Evolutionary conservation across 2,113 vertebrate species (phyloP), one percentile per base, ranked within the genome.

Genomic region (Ovibos moschatus): DNA sequence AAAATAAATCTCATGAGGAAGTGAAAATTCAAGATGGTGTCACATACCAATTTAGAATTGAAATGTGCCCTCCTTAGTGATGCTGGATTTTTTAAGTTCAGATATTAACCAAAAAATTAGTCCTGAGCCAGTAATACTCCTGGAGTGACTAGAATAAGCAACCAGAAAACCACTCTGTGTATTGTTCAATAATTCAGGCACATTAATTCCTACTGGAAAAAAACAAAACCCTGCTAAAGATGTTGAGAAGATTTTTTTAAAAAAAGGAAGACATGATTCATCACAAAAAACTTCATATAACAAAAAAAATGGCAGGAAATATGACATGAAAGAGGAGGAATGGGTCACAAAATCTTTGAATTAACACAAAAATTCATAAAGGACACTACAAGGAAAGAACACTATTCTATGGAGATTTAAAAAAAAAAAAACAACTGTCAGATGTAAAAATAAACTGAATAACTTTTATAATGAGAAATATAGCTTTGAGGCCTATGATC

Each of bases 101-200:
- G 9, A 83, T 58, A 79, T 40, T 62, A 95, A 97, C 40, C 82
- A 19, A 90, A 93, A 94, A 95, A 85, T 88, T 86, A 95, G 30
- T 40, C 28, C 36, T 47, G 30, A 81, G 11, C 36, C 87, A 23
- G n/a, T 50, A 86, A 76, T 93, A 45, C 16, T 57, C 17, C 33
- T 55, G 21, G 14, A 15, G n/a, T 89, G 16, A 90, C 30, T 79
- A 67, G 17, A 27, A 96, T 16, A 87, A 50, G 43, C 51, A 88
- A 84, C 3, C 60, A 92, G 43, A 91, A 84, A 94, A n/a, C 16
- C 11, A 76, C 2, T n/a, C 13, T 89, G 43, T 25, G 16, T 82
- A 86, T 84, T 30, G 83, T 95, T 87, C 28, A 83, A 43, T 30
- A 62, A 6, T 30, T 12, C 11, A 71, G 12, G 9, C 25, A 87